A percentile compares a stretch with the other conserved stretches of the same genome.
Evolutionary conservation across 2,113 vertebrate species (phyloP).

Genomic region (Hystrix cristata): DNA sequence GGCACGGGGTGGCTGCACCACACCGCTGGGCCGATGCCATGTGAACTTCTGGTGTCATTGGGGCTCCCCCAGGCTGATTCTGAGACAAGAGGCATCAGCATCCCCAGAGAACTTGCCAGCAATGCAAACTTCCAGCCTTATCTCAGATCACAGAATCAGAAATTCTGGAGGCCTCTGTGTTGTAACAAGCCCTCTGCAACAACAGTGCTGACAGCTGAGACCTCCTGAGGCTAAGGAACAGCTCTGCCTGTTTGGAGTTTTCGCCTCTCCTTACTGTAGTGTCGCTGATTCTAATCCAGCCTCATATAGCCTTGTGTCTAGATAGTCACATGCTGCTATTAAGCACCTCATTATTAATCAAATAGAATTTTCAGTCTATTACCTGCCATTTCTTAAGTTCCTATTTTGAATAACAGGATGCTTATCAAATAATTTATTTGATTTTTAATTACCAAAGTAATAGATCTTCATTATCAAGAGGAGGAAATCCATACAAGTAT

Average conservation of each 20-base stretch:
- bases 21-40: neutral
- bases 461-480: conserved; percentile 21
- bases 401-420: neutral
- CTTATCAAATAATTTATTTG: conserved; percentile 37
- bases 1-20: no score
- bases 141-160: neutral
- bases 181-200: neutral
- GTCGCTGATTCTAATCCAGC: neutral
- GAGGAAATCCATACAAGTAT: neutral
- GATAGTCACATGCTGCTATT: neutral
- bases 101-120: neutral
- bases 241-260: neutral
- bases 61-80: neutral
- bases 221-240: no score
- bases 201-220: neutral
- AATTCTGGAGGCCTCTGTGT: neutral
- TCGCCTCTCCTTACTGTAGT: neutral
- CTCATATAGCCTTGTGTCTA: neutral
- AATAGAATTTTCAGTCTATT: neutral
- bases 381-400: neutral
- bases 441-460: conserved; percentile 27
- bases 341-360: neutral
- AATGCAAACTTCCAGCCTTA: neutral
- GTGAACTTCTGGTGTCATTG: neutral
- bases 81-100: neutral